phyloP scores from a whole-genome alignment of 2,888 invertebrate genomes.

The Ferrisia virgata region DNA sequence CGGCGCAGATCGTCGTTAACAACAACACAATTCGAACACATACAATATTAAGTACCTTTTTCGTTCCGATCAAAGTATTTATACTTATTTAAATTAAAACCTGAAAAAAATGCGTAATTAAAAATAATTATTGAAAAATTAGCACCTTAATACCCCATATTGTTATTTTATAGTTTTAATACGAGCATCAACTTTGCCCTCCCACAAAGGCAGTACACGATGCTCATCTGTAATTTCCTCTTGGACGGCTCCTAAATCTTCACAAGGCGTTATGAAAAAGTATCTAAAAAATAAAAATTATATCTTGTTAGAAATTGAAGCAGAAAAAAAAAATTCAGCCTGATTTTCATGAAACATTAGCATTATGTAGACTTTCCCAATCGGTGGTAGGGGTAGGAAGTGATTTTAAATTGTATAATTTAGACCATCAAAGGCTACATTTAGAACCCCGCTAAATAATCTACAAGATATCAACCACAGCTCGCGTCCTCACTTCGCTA shows the following conservation, averaged over 20 bases:
- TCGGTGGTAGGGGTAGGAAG: too few species aligned
- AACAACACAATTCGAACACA: neutral
- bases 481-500: too few species aligned
- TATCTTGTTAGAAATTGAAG: neutral
- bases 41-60: conserved; percentile 17
- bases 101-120: neutral
- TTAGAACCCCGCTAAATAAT: too few species aligned
- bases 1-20: neutral
- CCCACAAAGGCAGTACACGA: conserved; percentile 86
- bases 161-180: conserved; percentile 70
- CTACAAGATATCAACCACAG: too few species aligned
- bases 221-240: conserved; percentile 89
- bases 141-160: neutral
- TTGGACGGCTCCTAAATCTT: conserved; percentile 87
- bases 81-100: neutral
- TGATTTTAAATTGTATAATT: too few species aligned
- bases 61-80: neutral
- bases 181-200: conserved; percentile 92
- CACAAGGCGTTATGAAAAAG: conserved; percentile 92
- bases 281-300: conserved; percentile 62
- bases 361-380: too few species aligned
- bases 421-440: too few species aligned
- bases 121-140: neutral
- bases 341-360: too few species aligned
- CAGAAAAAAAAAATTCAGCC: too few species aligned